Conservation (phyloP, 2,888 invertebrate genomes). For the Meloe dianella region DNA sequence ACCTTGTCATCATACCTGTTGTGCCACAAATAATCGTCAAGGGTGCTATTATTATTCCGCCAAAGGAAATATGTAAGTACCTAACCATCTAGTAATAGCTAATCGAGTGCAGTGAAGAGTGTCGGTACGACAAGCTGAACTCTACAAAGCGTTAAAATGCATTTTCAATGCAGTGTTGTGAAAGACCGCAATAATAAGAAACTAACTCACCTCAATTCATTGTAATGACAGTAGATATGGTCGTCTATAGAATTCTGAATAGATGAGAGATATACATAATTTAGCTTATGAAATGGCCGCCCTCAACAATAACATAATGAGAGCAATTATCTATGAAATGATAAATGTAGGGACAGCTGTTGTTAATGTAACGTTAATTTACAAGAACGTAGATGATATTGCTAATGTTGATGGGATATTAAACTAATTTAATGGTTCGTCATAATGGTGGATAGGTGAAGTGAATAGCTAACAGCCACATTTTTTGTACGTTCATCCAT, state of each 20-base stretch:
- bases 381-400: neutral
- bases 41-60: slow-evolving; percentile 10
- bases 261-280: neutral
- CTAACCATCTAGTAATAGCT: slow-evolving; percentile 34
- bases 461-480: neutral
- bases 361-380: slow-evolving; percentile 1
- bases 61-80: slow-evolving; percentile 20
- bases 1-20: slow-evolving; percentile 11
- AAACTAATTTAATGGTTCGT: neutral
- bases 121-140: slow-evolving; percentile 25
- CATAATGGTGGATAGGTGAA: neutral
- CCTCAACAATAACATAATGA: neutral
- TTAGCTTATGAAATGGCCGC: neutral
- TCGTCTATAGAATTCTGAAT: neutral
- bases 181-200: neutral
- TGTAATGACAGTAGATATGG: neutral
- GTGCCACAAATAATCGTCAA: slow-evolving; percentile 1
- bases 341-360: slow-evolving; percentile 2
- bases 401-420: neutral
- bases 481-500: neutral
- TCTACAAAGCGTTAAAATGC: neutral
- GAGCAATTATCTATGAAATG: neutral
- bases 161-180: neutral
- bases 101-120: slow-evolving; percentile 41
- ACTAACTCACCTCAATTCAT: neutral